phyloP scores from a whole-genome alignment of 2,113 vertebrate species.

The human region DNA sequence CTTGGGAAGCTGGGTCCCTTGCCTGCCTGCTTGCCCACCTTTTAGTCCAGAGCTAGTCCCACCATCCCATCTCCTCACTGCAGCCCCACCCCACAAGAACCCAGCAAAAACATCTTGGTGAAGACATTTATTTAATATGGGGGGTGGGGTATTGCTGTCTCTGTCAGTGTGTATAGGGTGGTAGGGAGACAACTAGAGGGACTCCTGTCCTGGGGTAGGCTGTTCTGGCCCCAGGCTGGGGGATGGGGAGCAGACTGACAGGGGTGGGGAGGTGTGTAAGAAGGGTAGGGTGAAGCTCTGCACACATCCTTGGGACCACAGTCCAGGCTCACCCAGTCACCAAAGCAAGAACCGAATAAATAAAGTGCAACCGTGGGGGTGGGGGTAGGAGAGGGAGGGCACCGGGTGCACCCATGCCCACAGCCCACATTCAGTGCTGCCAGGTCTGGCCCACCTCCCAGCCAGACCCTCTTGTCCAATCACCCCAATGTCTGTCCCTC shows the following conservation, averaged over 20 bases:
- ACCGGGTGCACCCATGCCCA: conserved; percentile 40
- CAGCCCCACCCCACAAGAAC: conserved; percentile 37
- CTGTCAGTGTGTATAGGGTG: conserved; percentile 69
- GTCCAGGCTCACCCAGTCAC: conserved; percentile 76
- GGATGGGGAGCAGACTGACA: conserved; percentile 64
- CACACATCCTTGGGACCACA: conserved; percentile 63
- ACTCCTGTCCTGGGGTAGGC: conserved; percentile 58
- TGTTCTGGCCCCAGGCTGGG: conserved; percentile 59
- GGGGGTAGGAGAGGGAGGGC: conserved; percentile 58
- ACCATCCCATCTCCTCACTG: neutral
- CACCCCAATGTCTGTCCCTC: conserved; percentile 66
- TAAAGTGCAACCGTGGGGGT: conserved; percentile 79
- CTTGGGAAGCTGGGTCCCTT: neutral
- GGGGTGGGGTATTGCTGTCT: conserved; percentile 74
- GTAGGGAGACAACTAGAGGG: conserved; percentile 74
- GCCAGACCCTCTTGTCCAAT: conserved; percentile 76
- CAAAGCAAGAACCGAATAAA: conserved; percentile 82
- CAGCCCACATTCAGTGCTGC: conserved; percentile 78
- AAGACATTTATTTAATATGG: conserved; percentile 77
- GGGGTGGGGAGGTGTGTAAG: conserved; percentile 38
- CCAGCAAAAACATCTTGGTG: conserved; percentile 57
- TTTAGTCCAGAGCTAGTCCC: neutral
- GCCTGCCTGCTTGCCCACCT: neutral
- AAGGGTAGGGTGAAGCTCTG: conserved; percentile 57
- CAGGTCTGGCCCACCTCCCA: conserved; percentile 56